Conservation (phyloP, 2,113 vertebrate genomes). For the Cyphomyrus discorhynchus region DNA sequence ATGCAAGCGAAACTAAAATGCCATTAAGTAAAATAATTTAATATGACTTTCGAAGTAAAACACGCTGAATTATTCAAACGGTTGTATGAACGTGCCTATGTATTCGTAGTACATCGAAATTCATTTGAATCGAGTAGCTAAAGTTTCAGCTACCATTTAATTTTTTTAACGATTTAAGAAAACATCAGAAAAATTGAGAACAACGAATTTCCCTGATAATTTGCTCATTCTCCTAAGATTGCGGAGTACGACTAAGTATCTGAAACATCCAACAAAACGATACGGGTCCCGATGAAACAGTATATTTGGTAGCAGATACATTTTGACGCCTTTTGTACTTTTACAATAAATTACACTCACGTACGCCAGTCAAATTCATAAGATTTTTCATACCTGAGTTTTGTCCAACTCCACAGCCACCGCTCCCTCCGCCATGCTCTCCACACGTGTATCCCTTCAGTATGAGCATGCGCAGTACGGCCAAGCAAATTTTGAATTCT, state of each 20-base stretch:
- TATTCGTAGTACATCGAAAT: not conserved
- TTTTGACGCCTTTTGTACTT: not conserved
- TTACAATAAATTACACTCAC: not conserved
- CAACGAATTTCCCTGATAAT: not conserved
- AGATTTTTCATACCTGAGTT: slow-evolving; percentile 43
- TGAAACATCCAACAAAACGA: not conserved
- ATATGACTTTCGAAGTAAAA: not conserved
- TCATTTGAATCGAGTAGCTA: not conserved
- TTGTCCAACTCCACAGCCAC: slow-evolving; percentile 30
- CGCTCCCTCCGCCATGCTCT: slow-evolving; percentile 44
- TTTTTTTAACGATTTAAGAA: not conserved
- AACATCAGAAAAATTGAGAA: not conserved
- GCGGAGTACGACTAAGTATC: not conserved
- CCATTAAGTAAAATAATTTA: not conserved
- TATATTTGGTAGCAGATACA: not conserved
- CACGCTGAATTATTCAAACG: not conserved
- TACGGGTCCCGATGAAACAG: not conserved
- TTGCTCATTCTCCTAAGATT: not conserved
- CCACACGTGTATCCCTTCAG: slow-evolving; percentile 35
- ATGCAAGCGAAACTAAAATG: not conserved
- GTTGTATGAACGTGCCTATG: not conserved
- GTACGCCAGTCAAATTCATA: not conserved
- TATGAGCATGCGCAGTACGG: slow-evolving; percentile 42
- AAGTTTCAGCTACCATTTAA: not conserved
- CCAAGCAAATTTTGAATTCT: not conserved